phyloP scores from a whole-genome alignment of 2,797 vertebrate species.

The Hemibagrus guttatus region DNA sequence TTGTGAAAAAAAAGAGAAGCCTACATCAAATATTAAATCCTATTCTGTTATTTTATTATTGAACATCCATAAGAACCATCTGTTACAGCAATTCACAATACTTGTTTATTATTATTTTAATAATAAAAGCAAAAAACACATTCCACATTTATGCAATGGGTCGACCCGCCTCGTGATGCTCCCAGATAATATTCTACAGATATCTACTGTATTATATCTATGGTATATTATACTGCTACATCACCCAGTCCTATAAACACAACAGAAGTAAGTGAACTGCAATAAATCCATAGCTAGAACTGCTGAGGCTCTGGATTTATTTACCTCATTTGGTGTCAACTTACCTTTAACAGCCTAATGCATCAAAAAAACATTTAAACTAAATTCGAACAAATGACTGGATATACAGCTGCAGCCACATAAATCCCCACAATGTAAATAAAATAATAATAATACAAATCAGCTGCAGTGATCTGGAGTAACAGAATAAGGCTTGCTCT shows the following conservation, averaged over 20 bases:
- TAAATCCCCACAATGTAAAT: not conserved
- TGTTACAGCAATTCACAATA: not conserved
- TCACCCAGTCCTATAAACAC: not conserved
- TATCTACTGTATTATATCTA: not conserved
- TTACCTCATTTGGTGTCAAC: constrained; percentile 30
- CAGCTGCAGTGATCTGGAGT: not conserved
- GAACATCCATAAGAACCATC: not conserved
- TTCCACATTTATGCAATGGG: not conserved
- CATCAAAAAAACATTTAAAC: constrained; percentile 18
- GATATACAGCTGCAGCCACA: not conserved
- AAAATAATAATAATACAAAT: not conserved
- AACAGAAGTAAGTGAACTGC: constrained; percentile 3
- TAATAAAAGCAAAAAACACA: not conserved
- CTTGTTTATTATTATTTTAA: not conserved
- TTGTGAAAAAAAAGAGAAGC: not conserved
- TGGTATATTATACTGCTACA: not conserved
- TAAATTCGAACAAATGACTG: not conserved
- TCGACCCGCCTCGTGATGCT: not conserved
- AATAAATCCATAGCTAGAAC: constrained; percentile 26
- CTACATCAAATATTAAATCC: not conserved
- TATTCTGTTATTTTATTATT: not conserved
- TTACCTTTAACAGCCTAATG: constrained; percentile 29
- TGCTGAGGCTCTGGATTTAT: constrained; percentile 24
- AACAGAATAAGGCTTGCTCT: not conserved
- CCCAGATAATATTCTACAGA: not conserved